Conservation (phyloP, 1,140 invertebrate genomes). For the Drosophila quadrilineata region DNA sequence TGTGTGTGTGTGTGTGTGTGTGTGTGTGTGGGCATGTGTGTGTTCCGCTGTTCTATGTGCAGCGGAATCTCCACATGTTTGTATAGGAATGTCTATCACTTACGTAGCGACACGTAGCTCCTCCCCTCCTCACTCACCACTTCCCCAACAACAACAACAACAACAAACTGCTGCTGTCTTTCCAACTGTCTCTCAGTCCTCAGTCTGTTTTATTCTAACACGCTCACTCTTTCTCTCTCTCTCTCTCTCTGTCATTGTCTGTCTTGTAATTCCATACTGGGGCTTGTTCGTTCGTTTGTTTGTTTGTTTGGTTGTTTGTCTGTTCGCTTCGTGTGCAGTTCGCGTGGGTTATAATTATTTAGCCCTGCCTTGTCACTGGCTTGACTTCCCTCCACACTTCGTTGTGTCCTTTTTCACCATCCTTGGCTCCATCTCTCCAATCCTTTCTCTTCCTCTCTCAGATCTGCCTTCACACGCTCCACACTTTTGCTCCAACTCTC, state of each 20-base stretch:
- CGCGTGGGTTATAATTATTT: constrained; percentile 76
- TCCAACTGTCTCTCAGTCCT: neutral
- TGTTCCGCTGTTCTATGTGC: too few relatives aligned
- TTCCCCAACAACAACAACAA: too few relatives aligned
- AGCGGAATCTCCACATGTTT: too few relatives aligned
- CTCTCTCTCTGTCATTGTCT: constrained; percentile 1
- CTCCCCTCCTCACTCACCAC: too few relatives aligned
- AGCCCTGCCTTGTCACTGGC: constrained; percentile 69
- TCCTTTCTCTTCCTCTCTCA: neutral
- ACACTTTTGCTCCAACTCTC: too few relatives aligned
- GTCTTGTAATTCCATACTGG: constrained; percentile 38
- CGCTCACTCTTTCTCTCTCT: neutral
- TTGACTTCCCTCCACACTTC: too few relatives aligned
- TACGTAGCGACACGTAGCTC: too few relatives aligned
- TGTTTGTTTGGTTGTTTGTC: constrained; percentile 37
- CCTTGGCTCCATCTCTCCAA: too few relatives aligned
- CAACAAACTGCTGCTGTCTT: neutral
- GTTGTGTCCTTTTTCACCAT: neutral
- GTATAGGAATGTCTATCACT: neutral
- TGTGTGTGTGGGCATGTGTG: constrained; percentile 2
- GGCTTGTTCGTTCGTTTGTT: constrained; percentile 24
- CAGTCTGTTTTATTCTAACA: too few relatives aligned
- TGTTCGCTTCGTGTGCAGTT: constrained; percentile 59
- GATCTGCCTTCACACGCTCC: too few relatives aligned
- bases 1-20: constrained; percentile 13